Conservation (phyloP, 2,113 vertebrate species). For the Strix uralensis region DNA sequence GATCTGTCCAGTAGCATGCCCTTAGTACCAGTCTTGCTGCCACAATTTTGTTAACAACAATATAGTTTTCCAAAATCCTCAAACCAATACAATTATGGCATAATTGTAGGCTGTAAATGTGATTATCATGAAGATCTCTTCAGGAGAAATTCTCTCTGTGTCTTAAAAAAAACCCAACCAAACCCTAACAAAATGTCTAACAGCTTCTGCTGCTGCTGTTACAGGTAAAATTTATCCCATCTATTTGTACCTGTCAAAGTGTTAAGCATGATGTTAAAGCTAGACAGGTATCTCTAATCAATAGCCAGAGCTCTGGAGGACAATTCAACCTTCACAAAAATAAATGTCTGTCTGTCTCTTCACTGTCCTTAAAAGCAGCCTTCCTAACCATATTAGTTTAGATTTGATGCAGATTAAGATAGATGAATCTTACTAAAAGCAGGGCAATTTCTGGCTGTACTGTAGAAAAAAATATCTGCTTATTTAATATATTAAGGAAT, state of each 20-base stretch:
- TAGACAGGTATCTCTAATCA: background rate
- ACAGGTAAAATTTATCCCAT: background rate
- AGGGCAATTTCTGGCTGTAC: background rate
- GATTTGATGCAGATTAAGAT: background rate
- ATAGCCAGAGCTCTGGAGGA: background rate
- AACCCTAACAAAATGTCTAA: background rate
- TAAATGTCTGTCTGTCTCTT: background rate
- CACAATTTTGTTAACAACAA: background rate
- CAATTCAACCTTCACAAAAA: background rate
- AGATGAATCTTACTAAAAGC: background rate
- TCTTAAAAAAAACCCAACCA: background rate
- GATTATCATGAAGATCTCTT: background rate
- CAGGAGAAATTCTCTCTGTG: background rate
- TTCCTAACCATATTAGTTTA: background rate
- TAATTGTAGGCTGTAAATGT: slow-evolving; percentile 1
- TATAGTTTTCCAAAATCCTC: background rate
- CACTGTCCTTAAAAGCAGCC: background rate
- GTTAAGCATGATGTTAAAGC: background rate
- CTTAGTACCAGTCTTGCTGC: background rate
- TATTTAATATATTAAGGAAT: background rate
- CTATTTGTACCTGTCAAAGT: background rate
- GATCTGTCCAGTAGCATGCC: background rate
- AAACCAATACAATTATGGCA: background rate
- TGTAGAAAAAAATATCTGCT: background rate
- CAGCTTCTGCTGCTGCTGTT: background rate